Percentiles rank a stretch among this genome's conserved stretches.
These are phyloP conservation scores for Phyllotis vaccarum DNA, from an alignment of 2,797 vertebrate species.

Conservation along the genomic window DNA sequence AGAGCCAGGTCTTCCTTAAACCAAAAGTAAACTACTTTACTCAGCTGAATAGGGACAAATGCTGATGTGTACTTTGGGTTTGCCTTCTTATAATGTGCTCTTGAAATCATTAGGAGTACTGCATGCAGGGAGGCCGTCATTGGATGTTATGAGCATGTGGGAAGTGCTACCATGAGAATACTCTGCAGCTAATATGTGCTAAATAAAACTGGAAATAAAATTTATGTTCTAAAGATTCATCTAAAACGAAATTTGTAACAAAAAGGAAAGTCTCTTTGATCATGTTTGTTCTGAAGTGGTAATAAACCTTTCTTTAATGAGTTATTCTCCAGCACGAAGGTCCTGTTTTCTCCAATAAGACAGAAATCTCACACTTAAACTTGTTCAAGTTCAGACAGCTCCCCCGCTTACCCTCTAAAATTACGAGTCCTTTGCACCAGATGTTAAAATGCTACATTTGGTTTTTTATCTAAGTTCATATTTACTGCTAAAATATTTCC, in stretches of 20 bases:
- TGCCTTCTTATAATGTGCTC: neutral
- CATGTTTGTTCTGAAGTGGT: neutral
- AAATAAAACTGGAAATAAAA: neutral
- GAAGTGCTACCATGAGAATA: neutral
- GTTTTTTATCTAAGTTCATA: conserved; percentile 76
- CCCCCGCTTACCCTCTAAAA: conserved; percentile 37
- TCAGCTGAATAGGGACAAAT: neutral
- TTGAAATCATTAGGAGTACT: conserved; percentile 6
- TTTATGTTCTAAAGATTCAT: neutral
- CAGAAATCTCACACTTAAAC: conserved; percentile 60
- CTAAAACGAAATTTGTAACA: conserved; percentile 38
- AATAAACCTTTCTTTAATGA: conserved; percentile 20
- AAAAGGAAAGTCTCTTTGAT: neutral
- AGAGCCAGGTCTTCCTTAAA: neutral
- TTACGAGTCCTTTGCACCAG: conserved; percentile 65
- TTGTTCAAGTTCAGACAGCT: conserved; percentile 53
- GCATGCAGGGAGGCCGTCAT: too few species aligned
- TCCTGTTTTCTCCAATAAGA: conserved; percentile 31
- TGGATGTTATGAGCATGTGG: neutral
- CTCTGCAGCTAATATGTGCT: neutral
- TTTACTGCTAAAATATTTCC: conserved; percentile 82
- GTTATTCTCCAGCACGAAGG: conserved; percentile 10
- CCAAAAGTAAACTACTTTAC: conserved; percentile 20
- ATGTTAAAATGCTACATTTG: conserved; percentile 54
- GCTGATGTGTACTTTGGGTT: neutral